A percentile compares a stretch with the other conserved stretches of the same genome.
Evolutionary conservation across 2,797 vertebrate genomes (phyloP).

Genomic region (Gallinago solitaria): DNA sequence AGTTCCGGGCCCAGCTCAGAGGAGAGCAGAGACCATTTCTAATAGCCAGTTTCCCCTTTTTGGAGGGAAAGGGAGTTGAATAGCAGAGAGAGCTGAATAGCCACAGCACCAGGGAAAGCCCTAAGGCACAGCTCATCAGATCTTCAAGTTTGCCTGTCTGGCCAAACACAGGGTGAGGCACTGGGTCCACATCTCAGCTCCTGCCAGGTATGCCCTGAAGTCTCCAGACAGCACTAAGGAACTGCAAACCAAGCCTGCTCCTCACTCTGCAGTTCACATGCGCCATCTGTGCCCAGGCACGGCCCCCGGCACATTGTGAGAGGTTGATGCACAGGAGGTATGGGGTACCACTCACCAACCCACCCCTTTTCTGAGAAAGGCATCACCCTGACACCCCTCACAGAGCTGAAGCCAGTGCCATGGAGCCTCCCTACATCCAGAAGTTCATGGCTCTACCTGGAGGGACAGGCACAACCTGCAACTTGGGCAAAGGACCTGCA

Average conservation of each 20-base stretch:
- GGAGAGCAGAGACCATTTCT: background rate
- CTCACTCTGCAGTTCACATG: background rate
- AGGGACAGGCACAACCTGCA: background rate
- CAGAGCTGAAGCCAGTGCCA: background rate
- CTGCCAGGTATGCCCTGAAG: background rate
- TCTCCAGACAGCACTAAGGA: background rate
- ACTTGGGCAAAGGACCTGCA: background rate
- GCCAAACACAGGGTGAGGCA: background rate
- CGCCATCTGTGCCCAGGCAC: fast-evolving
- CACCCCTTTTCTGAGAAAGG: background rate
- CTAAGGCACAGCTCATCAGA: background rate
- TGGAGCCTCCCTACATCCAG: background rate
- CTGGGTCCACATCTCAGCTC: background rate
- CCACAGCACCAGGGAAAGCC: background rate
- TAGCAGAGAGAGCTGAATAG: background rate
- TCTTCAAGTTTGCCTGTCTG: background rate
- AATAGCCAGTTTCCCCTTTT: background rate
- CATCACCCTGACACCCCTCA: background rate
- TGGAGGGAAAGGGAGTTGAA: background rate
- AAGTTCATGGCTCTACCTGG: background rate
- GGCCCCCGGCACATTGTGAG: fast-evolving
- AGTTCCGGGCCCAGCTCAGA: background rate
- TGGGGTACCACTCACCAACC: background rate
- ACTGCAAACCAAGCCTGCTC: background rate
- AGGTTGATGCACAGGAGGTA: background rate